These are phyloP conservation scores for Germaria angustata DNA, from an alignment of 2,888 invertebrate species.

Conservation along the genomic window DNA sequence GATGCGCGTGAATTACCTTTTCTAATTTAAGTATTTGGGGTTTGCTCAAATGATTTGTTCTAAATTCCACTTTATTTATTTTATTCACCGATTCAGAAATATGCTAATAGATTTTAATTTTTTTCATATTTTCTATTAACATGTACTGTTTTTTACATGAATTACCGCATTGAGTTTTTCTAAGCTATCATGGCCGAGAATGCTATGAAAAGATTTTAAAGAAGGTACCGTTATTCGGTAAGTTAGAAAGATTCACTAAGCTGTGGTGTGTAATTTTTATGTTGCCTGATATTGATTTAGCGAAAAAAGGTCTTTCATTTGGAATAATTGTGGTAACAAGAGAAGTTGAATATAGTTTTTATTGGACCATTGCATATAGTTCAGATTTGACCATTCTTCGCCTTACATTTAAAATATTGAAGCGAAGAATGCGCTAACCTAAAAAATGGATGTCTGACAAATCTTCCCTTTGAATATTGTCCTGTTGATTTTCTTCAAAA, in stretches of 20 bases:
- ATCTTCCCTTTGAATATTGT: neutral
- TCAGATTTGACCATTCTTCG: conserved; percentile 10
- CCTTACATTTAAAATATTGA: conserved; percentile 20
- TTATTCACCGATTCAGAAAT: conserved; percentile 22
- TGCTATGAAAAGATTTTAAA: no score
- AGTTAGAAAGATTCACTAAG: neutral
- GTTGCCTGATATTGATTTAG: conserved; percentile 10
- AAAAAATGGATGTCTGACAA: conserved; percentile 27
- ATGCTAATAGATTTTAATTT: conserved; percentile 25
- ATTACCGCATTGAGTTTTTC: conserved; percentile 11
- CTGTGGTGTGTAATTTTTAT: conserved; percentile 29
- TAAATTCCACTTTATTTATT: conserved; percentile 8
- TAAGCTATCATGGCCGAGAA: no score
- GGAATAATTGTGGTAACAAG: no score
- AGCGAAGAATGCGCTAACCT: no score
- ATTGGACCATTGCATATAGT: no score
- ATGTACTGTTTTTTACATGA: conserved; percentile 17
- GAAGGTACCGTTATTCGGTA: conserved; percentile 15
- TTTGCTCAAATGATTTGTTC: conserved; percentile 5
- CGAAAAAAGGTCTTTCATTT: conserved; percentile 10
- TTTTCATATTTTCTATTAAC: conserved; percentile 7
- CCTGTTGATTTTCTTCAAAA: no score
- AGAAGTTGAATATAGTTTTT: no score
- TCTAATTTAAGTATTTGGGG: neutral
- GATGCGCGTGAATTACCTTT: neutral